Evolutionary conservation across 2,888 invertebrate species (phyloP).

Genomic region (Margaritifera margaritifera): DNA sequence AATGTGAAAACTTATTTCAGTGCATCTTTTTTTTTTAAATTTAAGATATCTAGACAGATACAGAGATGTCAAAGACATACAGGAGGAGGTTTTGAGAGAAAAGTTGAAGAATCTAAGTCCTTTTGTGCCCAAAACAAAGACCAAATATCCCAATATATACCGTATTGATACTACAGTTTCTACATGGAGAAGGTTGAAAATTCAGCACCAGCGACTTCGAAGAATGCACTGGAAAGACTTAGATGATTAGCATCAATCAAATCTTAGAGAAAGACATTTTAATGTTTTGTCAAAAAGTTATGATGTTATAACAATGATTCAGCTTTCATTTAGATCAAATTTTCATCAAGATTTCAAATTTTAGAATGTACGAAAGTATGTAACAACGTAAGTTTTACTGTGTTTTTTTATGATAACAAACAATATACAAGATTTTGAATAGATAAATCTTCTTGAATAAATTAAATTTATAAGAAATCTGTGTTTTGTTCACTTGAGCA

Average conservation of each 20-base stretch:
- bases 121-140: conserved; percentile 75
- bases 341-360: neutral
- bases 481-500: no score
- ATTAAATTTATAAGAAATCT: neutral
- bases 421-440: neutral
- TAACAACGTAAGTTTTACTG: neutral
- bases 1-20: neutral
- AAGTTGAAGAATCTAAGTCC: conserved; percentile 88
- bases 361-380: neutral
- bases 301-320: conserved; percentile 2
- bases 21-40: conserved; percentile 20
- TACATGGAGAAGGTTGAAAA: conserved; percentile 59
- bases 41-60: conserved; percentile 91
- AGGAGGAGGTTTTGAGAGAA: conserved; percentile 87
- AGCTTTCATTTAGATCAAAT: neutral
- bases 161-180: conserved; percentile 40
- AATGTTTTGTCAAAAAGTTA: conserved; percentile 15
- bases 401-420: neutral
- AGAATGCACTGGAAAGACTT: conserved; percentile 55
- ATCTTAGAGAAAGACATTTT: neutral
- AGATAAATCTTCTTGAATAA: conserved; percentile 3
- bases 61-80: conserved; percentile 90
- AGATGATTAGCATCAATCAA: conserved; percentile 23
- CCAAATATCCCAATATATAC: conserved; percentile 59
- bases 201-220: conserved; percentile 36